Evolutionary conservation across 2,888 invertebrate species (phyloP), one percentile per base, ranked within the genome.

Genomic region (Suillia variegata): DNA sequence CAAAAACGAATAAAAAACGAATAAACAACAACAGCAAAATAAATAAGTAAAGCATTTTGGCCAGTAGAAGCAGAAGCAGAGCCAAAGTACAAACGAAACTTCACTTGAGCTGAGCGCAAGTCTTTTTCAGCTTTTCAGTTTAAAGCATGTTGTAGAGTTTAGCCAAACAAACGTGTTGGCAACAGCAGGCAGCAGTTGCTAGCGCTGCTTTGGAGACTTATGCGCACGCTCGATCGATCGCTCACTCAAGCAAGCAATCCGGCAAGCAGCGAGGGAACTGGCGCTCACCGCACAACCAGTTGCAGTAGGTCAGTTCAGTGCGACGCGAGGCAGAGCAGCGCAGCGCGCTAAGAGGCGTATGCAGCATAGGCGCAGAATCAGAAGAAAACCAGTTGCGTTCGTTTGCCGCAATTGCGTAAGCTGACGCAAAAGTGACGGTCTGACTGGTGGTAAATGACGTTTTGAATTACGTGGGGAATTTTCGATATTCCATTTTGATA

Each of bases 381-480:
- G 6, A 31, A 31, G 38, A 13, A 38, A 38, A 38, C 4, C 38
- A 10, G 6, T 38, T 38, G 38, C 31, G 15, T 10, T 38, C 12
- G 38, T n/a, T 38, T 38, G n/a, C 51, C 21, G 24, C 15, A 26
- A 59, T 70, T 69, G 70, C 70, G 70, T 48, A 70, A 70, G 45
- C 33, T 50, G 59, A 50, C 59, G 47, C 22, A 15, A 26, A 42
- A 15, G 45, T 50, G 54, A 48, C 58, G 38, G 24, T 52, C 47
- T 17, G 20, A 17, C 1, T 13, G 1, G 2, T n/a, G n/a, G n/a
- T n/a, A n/a, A n/a, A n/a, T n/a, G n/a, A n/a, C n/a, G n/a, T n/a
- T n/a, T n/a, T n/a, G n/a, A n/a, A n/a, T n/a, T n/a, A n/a, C n/a
- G n/a, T n/a, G n/a, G n/a, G n/a, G n/a, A n/a, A n/a, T n/a, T n/a